Evolutionary conservation across 2,113 vertebrate genomes (phyloP).

Genomic region (Tetraodon nigroviridis): DNA sequence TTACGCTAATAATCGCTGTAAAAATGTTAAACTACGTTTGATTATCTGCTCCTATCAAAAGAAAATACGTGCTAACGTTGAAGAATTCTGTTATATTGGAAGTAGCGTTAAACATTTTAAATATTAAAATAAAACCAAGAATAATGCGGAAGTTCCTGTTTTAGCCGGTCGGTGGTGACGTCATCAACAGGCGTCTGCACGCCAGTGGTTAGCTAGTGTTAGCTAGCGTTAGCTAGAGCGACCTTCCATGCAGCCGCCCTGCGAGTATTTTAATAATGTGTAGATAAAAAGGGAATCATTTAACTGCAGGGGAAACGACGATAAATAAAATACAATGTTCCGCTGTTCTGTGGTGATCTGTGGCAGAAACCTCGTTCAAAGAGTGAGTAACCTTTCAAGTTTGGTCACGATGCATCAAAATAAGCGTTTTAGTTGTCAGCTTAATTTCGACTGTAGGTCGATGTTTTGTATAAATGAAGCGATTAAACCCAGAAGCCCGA

Average conservation of each 20-base stretch:
- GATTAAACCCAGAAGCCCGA: too few relatives aligned
- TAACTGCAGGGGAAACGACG: background rate
- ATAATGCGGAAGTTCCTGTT: too few relatives aligned
- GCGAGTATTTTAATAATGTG: background rate
- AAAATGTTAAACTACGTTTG: too few relatives aligned
- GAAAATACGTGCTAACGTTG: too few relatives aligned
- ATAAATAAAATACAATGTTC: slow-evolving; percentile 46
- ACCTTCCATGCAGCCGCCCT: slow-evolving; percentile 29
- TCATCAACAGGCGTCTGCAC: slow-evolving; percentile 38
- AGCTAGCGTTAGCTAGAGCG: background rate
- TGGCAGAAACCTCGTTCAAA: slow-evolving; percentile 39
- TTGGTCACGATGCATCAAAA: background rate
- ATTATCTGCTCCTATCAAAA: too few relatives aligned
- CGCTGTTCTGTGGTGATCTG: slow-evolving; percentile 42
- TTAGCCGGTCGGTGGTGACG: background rate
- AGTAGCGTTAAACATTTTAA: too few relatives aligned
- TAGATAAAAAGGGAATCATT: background rate
- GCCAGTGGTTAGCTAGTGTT: background rate
- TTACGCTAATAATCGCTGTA: too few relatives aligned
- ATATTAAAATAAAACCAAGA: too few relatives aligned
- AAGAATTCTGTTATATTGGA: too few relatives aligned
- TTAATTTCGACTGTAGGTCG: too few relatives aligned
- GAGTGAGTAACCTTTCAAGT: slow-evolving; percentile 52
- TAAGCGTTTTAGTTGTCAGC: too few relatives aligned
- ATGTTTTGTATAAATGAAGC: too few relatives aligned